A percentile compares a stretch with the other conserved stretches of the same genome.
Evolutionary conservation across 2,113 vertebrate species (phyloP).

Genomic region (Protobothrops flavoviridis): DNA sequence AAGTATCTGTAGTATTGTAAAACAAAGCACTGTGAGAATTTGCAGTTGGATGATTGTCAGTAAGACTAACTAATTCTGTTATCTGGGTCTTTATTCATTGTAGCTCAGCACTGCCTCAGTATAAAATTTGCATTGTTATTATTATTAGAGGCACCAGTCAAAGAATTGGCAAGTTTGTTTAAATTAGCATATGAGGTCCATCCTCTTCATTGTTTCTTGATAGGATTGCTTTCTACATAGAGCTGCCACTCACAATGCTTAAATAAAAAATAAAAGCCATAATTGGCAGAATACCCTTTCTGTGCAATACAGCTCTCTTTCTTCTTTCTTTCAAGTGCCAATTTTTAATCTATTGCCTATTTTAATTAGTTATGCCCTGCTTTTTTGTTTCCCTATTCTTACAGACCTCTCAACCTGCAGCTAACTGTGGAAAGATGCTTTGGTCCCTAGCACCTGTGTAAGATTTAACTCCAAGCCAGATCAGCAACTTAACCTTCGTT

Average conservation of each 20-base stretch:
- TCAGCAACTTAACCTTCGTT: not conserved
- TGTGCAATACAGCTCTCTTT: not conserved
- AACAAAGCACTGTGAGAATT: slow-evolving; percentile 13
- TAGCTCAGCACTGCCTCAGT: not conserved
- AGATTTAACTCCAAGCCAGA: not conserved
- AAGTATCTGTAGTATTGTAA: not conserved
- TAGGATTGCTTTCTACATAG: not conserved
- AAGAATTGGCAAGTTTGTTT: not conserved
- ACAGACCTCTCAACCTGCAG: no score
- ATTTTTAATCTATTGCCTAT: not conserved
- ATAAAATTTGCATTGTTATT: slow-evolving; percentile 5
- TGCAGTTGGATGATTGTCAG: not conserved
- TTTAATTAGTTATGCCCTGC: not conserved
- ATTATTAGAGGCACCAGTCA: not conserved
- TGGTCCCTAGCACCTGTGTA: not conserved
- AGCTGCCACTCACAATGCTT: not conserved
- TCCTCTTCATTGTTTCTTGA: not conserved
- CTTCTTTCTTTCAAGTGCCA: not conserved
- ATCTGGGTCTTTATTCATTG: not conserved
- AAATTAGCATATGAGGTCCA: not conserved
- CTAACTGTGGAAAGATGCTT: not conserved
- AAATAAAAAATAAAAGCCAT: not conserved
- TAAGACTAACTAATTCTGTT: not conserved
- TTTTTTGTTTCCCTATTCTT: not conserved
- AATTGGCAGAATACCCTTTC: not conserved